Evolutionary conservation across 2,888 invertebrate species (phyloP), one percentile per base, ranked within the genome.

Genomic region (Oligia fasciuncula): DNA sequence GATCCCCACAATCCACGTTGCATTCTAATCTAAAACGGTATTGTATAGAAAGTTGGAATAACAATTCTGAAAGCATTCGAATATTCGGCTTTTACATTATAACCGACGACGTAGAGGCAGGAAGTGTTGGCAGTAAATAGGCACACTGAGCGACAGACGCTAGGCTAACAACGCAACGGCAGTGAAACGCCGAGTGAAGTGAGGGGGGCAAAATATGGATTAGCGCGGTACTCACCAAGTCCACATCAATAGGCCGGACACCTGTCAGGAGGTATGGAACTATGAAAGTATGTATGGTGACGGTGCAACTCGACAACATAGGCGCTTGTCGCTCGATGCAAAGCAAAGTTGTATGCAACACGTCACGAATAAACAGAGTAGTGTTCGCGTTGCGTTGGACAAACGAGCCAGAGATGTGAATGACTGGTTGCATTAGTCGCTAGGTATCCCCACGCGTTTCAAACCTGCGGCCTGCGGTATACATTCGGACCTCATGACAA

Each of bases 11-110:
- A 68, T 77, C 29, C 67, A 54, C 14, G 54, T 54, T 62, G 60
- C 62, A 54, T 67, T 83, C 23, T 60, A 13, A 60, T 77, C 77
- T 46, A 13, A 46, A 83, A 83, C n/a, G 11, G 49, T 60, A 49
- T 54, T 60, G 14, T 60, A 66, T 11, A 35, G 40, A 63, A 57
- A 66, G 0, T 51, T 60, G 8, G 6, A n/a, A 46, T 40, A 19
- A 2, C 8, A 2, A 65, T 66, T 51, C 14, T 54, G 23, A 23
- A 4, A 0, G 40, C 13, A 69, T 51, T 60, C 17, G 13, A 60
- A 65, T 85, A 57, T 68, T 73, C 43, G 14, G 17, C 13, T 72
- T 51, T 46, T 17, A 43, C 11, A 54, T n/a, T n/a, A 43, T 71
- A 51, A 23, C 43, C 49, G 35, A 62, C 49, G 35, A 62, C 23